Base-by-base conservation (phyloP, 2,113 vertebrate genomes). In the Serinus canaria region DNA sequence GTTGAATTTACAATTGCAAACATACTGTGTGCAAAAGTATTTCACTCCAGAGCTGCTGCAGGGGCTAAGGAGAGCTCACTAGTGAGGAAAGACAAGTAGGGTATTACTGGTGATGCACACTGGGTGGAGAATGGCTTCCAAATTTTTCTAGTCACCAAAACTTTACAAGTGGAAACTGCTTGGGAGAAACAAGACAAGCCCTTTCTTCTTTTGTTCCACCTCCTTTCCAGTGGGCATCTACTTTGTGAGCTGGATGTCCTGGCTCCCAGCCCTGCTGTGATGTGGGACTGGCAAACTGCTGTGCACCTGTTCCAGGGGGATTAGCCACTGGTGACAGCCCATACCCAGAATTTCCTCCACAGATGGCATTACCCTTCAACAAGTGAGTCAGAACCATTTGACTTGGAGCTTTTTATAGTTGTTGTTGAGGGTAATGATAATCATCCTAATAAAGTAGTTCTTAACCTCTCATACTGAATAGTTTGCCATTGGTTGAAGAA, bases 401-500 rank as follows among this genome's bases (percentile, higher is more conserved):
- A 93, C 93, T 80, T 77, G 5, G 68, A 91, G 92, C 94, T 96
- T 97, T 96, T 97, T 97, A 96, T 97, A 96, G 94, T 64, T 86
- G 84, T 30, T 55, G 24, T 80, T 93, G 63, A 90, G 63, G 55
- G 70, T 83, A 58, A 85, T 13, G 72, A 90, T 85, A 87, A 87
- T 89, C 62, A 90, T 69, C 63, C 82, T 67, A 80, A 90, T 69
- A 87, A 90, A 93, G 63, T 55, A 58, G 43, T 77, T 90, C 85
- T 89, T 95, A 86, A 74, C 72, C 84, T 82, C 80, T 90, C 52
- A 21, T 41, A 39, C 46, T 80, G 67, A 66, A 76, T 30, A 59
- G 43, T 80, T 79, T 90, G 83, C 46, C n/a, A 25, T 21, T 72
- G 82, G 87, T 83, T 6, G 3, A 69, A 80, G 70, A 89, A 83